Evolutionary conservation across 2,797 vertebrate genomes (phyloP).

Genomic region (Florisuga fusca): DNA sequence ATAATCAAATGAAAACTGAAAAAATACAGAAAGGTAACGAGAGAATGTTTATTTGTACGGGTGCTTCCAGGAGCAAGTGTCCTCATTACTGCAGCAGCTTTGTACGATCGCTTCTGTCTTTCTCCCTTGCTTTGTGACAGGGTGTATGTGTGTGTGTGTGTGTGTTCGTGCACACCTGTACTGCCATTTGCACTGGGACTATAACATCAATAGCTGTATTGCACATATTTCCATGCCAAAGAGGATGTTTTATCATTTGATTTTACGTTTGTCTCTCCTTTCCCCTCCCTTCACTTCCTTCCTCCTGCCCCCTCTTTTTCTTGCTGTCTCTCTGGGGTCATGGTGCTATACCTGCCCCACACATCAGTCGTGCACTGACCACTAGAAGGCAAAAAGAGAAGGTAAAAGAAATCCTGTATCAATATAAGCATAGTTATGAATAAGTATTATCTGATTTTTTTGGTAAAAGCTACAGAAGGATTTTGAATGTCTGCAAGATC

Average conservation of each 20-base stretch:
- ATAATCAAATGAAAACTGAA: background rate
- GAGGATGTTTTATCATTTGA: background rate
- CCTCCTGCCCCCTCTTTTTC: conserved; percentile 8
- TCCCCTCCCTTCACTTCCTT: background rate
- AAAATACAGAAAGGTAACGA: background rate
- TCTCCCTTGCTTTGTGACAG: background rate
- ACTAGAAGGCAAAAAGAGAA: conserved; percentile 26
- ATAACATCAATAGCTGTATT: background rate
- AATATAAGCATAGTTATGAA: background rate
- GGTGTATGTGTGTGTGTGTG: background rate
- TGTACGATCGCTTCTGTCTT: conserved; percentile 41
- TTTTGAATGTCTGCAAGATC: background rate
- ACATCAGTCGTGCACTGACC: background rate
- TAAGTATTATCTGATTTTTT: background rate
- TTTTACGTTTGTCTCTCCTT: background rate
- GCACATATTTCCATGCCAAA: background rate
- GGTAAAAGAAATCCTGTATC: background rate
- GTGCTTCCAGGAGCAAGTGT: conserved; percentile 27
- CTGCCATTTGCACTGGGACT: background rate
- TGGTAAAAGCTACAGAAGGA: background rate
- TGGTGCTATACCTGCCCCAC: background rate
- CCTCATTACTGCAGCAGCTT: conserved; percentile 56
- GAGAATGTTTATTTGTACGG: background rate
- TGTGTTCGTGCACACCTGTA: conserved; percentile 13
- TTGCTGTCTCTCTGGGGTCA: background rate